Base-by-base conservation (phyloP, 2,888 invertebrate genomes). In the Lomographa bimaculata region DNA sequence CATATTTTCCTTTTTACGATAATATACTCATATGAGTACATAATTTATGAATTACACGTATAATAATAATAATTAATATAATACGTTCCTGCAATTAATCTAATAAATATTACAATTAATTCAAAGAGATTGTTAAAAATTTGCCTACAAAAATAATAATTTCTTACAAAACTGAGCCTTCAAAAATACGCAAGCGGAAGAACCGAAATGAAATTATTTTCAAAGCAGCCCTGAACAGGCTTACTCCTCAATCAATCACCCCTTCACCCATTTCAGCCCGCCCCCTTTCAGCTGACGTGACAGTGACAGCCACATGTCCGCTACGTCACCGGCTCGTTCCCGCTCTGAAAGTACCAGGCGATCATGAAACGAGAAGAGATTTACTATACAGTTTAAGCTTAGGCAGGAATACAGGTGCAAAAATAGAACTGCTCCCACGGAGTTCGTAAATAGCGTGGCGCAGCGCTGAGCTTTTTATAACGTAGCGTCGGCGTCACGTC, bases 281-380 rank as follows among this genome's bases (percentile, higher is more conserved):
- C 12, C 26, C 34, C 38, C 14, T 46, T 50, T 52, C 47, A 50
- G 60, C 67, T 71, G 63, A 58, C 51, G 38, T 73, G 75, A 62
- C 57, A 78, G 63, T 83, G 83, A 82, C 80, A 76, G 71, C 60
- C 63, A 60, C 70, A 70, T 69, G 76, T 86, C 86, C 63, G 61
- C 79, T 86, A 84, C 87, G 89, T 89, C 89, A 89, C 80, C 72
- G 76, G 74, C 75, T 79, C 83, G 79, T 65, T 71, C 67, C 57
- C 61, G 66, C 67, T 69, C 73, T 72, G 65, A 61, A 61, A 56
- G 71, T 85, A 89, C 85, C 65, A 89, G 89, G 89, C 58, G 54
- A 68, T 5, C 77, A 89, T 64, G 69, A 72, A 16, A 17, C 21
- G 12, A 18, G 32, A 63, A 57, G 71, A 76, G 74, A 16, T 53